phyloP scores from a whole-genome alignment of 2,113 vertebrate genomes.

The Pimephales promelas region DNA sequence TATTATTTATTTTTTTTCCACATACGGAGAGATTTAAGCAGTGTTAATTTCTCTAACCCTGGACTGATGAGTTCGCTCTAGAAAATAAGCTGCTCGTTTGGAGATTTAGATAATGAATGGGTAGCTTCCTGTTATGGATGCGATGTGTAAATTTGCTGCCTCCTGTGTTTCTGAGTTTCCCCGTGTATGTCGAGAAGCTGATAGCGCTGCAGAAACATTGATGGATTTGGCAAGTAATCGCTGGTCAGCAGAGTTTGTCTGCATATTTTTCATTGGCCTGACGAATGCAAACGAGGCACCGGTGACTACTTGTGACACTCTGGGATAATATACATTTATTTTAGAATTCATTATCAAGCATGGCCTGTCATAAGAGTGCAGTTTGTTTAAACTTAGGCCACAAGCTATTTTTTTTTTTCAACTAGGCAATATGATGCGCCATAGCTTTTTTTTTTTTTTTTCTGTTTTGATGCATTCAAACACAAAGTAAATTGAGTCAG shows the following conservation, averaged over 20 bases:
- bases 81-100: slow-evolving; percentile 49
- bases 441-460: neutral
- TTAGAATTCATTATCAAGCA: slow-evolving; percentile 30
- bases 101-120: slow-evolving; percentile 54
- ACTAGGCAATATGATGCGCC: neutral
- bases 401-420: slow-evolving; percentile 22
- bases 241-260: slow-evolving; percentile 39
- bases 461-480: slow-evolving; percentile 7
- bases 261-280: slow-evolving; percentile 43
- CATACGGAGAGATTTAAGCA: slow-evolving; percentile 16
- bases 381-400: slow-evolving; percentile 4
- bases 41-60: slow-evolving; percentile 21
- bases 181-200: slow-evolving; percentile 35
- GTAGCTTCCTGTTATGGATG: slow-evolving; percentile 26
- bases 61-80: slow-evolving; percentile 22
- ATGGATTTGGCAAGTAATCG: slow-evolving; percentile 41
- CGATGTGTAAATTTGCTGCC: slow-evolving; percentile 26
- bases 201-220: slow-evolving; percentile 48
- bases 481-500: neutral
- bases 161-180: slow-evolving; percentile 9
- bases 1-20: neutral
- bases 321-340: slow-evolving; percentile 22
- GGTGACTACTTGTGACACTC: slow-evolving; percentile 20
- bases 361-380: slow-evolving; percentile 11
- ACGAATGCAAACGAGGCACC: slow-evolving; percentile 8